Conservation (phyloP, 30 jellyfish, hydroid and myxozoan species). For the Hydractinia symbiolongicarpus region DNA sequence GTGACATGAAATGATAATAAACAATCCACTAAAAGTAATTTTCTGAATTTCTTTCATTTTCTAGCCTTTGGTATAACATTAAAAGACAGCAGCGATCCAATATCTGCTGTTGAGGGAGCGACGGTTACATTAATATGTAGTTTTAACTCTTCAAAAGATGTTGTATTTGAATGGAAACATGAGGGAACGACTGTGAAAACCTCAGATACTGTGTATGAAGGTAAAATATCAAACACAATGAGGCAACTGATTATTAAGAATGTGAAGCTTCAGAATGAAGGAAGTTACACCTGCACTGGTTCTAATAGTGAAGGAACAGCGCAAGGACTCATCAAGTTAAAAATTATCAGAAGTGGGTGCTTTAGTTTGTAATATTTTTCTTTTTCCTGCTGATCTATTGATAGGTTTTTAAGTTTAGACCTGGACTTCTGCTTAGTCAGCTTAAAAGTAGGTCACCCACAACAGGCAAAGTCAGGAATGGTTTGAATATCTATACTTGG, state of each 20-base stretch:
- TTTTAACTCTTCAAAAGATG: background rate
- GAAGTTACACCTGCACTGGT: background rate
- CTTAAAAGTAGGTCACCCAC: too few relatives aligned
- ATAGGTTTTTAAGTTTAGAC: too few relatives aligned
- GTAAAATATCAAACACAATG: background rate
- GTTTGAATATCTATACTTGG: too few relatives aligned
- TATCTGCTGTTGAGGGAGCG: background rate
- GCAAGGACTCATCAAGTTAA: background rate
- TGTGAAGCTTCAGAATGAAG: background rate
- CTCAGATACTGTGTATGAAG: background rate
- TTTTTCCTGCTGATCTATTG: too few relatives aligned
- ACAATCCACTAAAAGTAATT: too few relatives aligned
- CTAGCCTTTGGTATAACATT: background rate
- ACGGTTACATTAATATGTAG: background rate
- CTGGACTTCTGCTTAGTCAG: too few relatives aligned
- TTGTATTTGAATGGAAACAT: background rate
- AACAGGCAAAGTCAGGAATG: too few relatives aligned
- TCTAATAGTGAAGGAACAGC: slow-evolving; percentile 9
- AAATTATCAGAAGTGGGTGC: background rate
- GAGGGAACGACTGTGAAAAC: background rate
- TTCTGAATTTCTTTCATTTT: background rate
- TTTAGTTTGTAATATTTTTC: background rate
- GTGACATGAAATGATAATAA: too few relatives aligned
- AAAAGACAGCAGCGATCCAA: background rate
- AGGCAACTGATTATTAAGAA: background rate